These are phyloP conservation scores for Callosobruchus maculatus DNA, from an alignment of 2,888 invertebrate species.

Conservation along the genomic window DNA sequence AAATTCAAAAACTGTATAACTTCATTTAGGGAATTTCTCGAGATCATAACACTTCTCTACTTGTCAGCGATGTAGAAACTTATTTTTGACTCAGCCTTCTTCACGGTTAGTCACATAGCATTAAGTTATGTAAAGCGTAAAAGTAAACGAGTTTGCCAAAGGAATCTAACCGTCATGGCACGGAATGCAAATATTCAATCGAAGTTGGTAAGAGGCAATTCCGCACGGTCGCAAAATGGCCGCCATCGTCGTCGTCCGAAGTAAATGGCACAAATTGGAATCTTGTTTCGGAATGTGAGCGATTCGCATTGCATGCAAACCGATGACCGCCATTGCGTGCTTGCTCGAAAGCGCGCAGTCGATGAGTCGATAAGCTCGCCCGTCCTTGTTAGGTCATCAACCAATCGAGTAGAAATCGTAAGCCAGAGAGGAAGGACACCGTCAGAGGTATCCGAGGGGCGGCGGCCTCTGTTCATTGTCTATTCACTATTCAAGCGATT, in stretches of 20 bases:
- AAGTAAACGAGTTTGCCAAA: too few species aligned
- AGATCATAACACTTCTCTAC: too few species aligned
- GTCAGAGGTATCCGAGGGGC: too few species aligned
- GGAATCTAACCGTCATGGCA: neutral
- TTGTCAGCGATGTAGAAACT: too few species aligned
- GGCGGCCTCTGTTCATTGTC: too few species aligned
- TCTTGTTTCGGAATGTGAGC: neutral
- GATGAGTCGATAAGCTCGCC: neutral
- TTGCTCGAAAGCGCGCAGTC: neutral
- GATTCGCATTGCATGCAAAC: neutral
- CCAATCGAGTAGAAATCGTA: neutral
- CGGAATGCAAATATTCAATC: neutral
- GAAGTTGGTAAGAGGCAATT: neutral
- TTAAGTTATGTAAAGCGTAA: too few species aligned
- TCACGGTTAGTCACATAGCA: too few species aligned
- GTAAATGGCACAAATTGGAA: neutral
- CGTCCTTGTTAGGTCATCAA: neutral
- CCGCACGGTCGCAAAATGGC: neutral
- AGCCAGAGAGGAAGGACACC: neutral
- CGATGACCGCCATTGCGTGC: neutral
- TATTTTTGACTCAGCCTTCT: too few species aligned
- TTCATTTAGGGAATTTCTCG: too few species aligned
- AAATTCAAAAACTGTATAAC: too few species aligned
- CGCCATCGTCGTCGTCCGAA: neutral
- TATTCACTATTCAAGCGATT: too few species aligned